Conservation (phyloP, 2,888 invertebrate species). For the Hipparchia semele region DNA sequence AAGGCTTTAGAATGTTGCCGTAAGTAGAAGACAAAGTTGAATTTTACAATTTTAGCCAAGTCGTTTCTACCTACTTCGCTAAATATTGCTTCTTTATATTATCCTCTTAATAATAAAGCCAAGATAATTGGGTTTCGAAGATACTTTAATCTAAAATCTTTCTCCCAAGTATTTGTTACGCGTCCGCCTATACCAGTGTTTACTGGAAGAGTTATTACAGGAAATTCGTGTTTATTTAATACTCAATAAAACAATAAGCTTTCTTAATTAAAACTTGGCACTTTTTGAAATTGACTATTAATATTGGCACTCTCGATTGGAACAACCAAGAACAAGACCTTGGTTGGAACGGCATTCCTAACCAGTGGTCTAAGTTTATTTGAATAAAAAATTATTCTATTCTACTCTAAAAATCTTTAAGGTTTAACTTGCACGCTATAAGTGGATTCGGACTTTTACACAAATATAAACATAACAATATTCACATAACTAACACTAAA, state of each 20-base stretch:
- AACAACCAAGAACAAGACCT: too few relatives aligned
- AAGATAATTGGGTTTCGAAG: not conserved
- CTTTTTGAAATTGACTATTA: too few relatives aligned
- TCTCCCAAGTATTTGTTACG: not conserved
- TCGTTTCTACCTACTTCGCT: not conserved
- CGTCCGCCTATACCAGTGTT: not conserved
- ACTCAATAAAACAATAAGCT: not conserved
- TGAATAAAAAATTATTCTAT: too few relatives aligned
- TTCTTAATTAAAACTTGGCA: not conserved
- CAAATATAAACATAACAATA: too few relatives aligned
- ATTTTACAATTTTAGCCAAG: constrained; percentile 4
- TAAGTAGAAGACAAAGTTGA: not conserved
- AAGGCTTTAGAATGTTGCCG: constrained; percentile 1
- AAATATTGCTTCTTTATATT: not conserved
- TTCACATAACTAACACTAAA: too few relatives aligned
- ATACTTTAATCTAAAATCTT: not conserved
- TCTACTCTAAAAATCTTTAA: too few relatives aligned
- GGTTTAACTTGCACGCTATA: too few relatives aligned
- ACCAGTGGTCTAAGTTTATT: too few relatives aligned
- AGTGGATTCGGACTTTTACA: too few relatives aligned
- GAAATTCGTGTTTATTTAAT: not conserved
- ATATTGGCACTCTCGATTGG: too few relatives aligned
- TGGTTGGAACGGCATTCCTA: too few relatives aligned
- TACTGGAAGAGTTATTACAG: not conserved
- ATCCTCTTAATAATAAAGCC: constrained; percentile 1